Percentiles rank a stretch among this genome's conserved stretches.
phyloP scores from a whole-genome alignment of 2,888 invertebrate species.

The Chrysomela aeneicollis region DNA sequence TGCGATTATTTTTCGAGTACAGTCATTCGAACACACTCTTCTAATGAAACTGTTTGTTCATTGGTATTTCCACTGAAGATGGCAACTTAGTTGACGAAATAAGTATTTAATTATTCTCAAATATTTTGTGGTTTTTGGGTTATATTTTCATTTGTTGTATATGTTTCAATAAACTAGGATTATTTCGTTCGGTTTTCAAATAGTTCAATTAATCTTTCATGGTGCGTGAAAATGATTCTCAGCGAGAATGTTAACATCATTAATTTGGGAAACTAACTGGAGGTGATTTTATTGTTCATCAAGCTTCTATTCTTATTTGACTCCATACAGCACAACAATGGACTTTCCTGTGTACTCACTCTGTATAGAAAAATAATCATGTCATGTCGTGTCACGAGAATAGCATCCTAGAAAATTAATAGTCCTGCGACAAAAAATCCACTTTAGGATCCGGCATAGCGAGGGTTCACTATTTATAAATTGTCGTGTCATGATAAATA shows the following conservation, averaged over 20 bases:
- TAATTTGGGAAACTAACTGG: neutral
- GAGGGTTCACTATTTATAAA: conserved; percentile 37
- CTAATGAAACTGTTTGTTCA: too few species aligned
- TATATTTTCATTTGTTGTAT: too few species aligned
- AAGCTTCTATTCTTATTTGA: neutral
- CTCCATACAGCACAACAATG: neutral
- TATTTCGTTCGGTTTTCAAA: too few species aligned
- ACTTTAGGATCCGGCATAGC: conserved; percentile 32
- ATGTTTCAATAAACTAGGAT: too few species aligned
- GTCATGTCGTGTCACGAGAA: conserved; percentile 32
- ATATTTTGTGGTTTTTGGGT: too few species aligned
- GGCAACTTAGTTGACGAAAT: too few species aligned
- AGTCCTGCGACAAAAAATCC: conserved; percentile 34
- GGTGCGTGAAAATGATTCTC: too few species aligned
- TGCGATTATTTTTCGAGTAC: too few species aligned
- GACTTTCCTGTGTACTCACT: conserved; percentile 3
- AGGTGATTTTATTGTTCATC: neutral
- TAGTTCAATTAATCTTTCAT: too few species aligned
- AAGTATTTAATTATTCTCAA: too few species aligned
- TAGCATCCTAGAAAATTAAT: conserved; percentile 34
- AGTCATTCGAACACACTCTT: too few species aligned
- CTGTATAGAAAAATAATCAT: conserved; percentile 33
- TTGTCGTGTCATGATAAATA: conserved; percentile 43
- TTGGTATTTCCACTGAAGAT: too few species aligned
- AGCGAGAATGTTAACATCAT: neutral